Conservation (phyloP, 2,797 vertebrate genomes). For the Rhadinocentrus ornatus region DNA sequence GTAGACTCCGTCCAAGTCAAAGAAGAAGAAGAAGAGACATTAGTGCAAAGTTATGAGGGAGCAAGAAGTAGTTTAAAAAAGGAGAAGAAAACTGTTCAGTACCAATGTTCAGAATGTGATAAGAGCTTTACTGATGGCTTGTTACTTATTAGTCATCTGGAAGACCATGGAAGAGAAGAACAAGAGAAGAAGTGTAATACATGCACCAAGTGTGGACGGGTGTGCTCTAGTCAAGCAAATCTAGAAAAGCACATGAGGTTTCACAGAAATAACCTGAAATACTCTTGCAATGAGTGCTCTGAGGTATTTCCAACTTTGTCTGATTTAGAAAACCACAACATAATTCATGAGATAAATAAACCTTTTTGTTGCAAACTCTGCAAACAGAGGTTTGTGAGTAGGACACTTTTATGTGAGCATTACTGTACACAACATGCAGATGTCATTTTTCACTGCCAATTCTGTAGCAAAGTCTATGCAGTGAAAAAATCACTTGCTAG, state of each 20-base stretch:
- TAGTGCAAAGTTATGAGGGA: slow-evolving; percentile 25
- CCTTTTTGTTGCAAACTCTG: slow-evolving; percentile 77
- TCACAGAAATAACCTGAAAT: slow-evolving; percentile 55
- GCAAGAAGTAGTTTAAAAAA: slow-evolving; percentile 31
- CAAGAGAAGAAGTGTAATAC: slow-evolving; percentile 69
- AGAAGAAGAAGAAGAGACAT: slow-evolving; percentile 55
- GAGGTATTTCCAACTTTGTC: slow-evolving; percentile 53
- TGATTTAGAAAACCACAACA: slow-evolving; percentile 76
- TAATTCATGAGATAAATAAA: slow-evolving; percentile 72
- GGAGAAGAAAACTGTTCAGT: slow-evolving; percentile 72
- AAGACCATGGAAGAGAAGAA: slow-evolving; percentile 83
- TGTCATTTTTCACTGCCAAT: slow-evolving; percentile 68
- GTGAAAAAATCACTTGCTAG: slow-evolving; percentile 73
- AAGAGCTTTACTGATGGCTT: slow-evolving; percentile 85
- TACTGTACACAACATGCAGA: slow-evolving; percentile 64
- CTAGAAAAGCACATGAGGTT: slow-evolving; percentile 78
- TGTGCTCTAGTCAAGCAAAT: slow-evolving; percentile 58
- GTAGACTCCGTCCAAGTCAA: slow-evolving; percentile 54
- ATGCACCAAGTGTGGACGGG: slow-evolving; percentile 74
- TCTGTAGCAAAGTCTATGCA: slow-evolving; percentile 77
- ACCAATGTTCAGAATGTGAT: slow-evolving; percentile 87
- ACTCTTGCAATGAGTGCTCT: slow-evolving; percentile 73
- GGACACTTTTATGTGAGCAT: slow-evolving; percentile 71
- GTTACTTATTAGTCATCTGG: slow-evolving; percentile 86
- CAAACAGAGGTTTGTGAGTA: slow-evolving; percentile 70